Base-by-base conservation (phyloP, 2,888 invertebrate genomes). In the Maniola hyperantus region DNA sequence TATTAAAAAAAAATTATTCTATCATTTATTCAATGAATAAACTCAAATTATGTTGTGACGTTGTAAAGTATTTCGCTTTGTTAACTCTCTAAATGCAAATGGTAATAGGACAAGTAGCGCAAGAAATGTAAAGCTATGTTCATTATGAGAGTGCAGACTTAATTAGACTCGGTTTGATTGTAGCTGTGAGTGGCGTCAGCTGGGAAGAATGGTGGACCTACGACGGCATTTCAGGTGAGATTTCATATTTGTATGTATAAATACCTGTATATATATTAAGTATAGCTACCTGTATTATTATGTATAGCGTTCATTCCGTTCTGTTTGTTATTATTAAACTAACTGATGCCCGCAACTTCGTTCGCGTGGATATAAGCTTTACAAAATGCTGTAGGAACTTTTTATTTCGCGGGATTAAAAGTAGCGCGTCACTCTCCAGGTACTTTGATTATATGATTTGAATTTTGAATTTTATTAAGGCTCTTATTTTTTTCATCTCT, bases 191-290 rank as follows among this genome's bases (percentile, higher is more conserved):
- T 78, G 95, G 95, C 80, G 96, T 96, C 82, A 97, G 97, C 91
- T 97, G 97, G 97, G 97, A 97, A 90, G 97, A 97, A 93, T 97
- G 97, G 97, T 97, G 97, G 97, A 97, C 97, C 78, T 97, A 97
- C 93, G 97, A 97, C 92, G 97, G 97, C 74, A 97, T 97, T 89
- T 97, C 97, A 93, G 97, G 97, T 97, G 93, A 95, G 95, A 81
- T 66, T 62, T 65, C 61, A 64, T 65, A 69, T 64, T 71, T 55
- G 58, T 63, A 10, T 63, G 34, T 60, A 54, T 26, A 54, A 57
- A 61, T 62, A 62, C 26, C 26, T n/a, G 26, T 26, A 26, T 4
- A 4, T 2, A 4, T 26, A n/a, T n/a, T n/a, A n/a, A 26, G 26
- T 26, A 26, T 26, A 26, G 26, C 26, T 26, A 26, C 26, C 26